Evolutionary conservation across 2,797 vertebrate species (phyloP).

Genomic region (Coccyzus lansbergi): DNA sequence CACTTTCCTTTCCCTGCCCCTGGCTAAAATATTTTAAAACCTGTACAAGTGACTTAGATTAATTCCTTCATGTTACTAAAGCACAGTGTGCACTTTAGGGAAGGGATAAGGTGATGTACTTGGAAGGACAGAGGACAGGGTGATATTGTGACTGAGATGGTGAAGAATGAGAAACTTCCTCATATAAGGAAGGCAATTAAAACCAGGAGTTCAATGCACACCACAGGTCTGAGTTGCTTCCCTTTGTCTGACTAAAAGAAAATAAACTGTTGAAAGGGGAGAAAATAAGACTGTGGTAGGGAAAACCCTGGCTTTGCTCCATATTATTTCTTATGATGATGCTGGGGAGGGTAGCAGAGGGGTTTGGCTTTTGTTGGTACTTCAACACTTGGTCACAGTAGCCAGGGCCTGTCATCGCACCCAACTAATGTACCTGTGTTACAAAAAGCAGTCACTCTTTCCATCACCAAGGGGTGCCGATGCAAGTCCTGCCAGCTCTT

Average conservation of each 20-base stretch:
- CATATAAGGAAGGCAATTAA: not conserved
- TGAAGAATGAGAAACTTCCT: not conserved
- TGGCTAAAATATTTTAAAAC: not conserved
- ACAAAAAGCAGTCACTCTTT: not conserved
- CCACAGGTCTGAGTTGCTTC: not conserved
- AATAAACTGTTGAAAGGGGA: not conserved
- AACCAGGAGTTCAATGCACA: not conserved
- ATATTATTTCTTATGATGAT: not conserved
- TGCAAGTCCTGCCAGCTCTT: not conserved
- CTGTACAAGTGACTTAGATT: not conserved
- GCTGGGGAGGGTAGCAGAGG: not conserved
- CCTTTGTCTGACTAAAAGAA: not conserved
- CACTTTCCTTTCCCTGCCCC: not conserved
- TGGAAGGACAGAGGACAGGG: not conserved
- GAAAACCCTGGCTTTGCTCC: conserved; percentile 8
- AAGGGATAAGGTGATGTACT: not conserved
- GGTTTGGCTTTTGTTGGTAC: not conserved
- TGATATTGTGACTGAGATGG: not conserved
- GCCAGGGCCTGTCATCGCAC: not conserved
- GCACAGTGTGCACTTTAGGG: not conserved
- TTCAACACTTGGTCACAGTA: not conserved
- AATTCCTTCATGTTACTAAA: not conserved
- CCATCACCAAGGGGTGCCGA: not conserved
- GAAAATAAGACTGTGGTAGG: conserved; percentile 12
- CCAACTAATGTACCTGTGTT: conserved; percentile 9